Evolutionary conservation across 1,140 invertebrate species (phyloP).

Genomic region (Lutraria rhynchaena): DNA sequence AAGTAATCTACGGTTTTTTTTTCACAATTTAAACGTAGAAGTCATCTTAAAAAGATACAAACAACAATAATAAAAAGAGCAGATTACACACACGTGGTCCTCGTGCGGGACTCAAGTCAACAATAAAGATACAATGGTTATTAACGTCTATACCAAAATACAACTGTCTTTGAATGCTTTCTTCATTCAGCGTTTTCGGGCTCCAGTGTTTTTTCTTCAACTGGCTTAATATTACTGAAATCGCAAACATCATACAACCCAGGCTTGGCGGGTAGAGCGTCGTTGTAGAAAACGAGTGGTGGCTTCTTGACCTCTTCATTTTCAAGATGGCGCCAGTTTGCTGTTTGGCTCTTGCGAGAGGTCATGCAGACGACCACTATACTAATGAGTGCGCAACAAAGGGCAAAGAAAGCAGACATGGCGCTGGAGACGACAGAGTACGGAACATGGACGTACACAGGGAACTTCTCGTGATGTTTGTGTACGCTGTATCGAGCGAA

Average conservation of each 20-base stretch:
- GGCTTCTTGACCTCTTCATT: conserved; percentile 13
- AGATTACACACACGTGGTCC: no score
- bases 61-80: no score
- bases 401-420: neutral
- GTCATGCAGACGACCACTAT: neutral
- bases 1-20: no score
- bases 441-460: conserved; percentile 11
- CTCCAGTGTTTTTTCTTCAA: neutral
- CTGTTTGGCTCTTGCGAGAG: conserved; percentile 17
- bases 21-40: no score
- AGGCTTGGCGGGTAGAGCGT: conserved; percentile 30
- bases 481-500: conserved; percentile 27
- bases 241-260: conserved; percentile 40
- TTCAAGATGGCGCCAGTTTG: conserved; percentile 1
- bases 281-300: neutral
- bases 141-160: no score
- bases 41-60: no score
- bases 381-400: conserved; percentile 3
- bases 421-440: conserved; percentile 21
- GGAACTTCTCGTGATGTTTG: neutral
- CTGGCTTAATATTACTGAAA: conserved; percentile 15
- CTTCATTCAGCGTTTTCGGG: no score
- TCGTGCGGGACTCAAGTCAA: no score
- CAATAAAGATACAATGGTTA: no score
- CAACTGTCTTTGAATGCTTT: no score